These are phyloP conservation scores for Alectura lathami DNA, from an alignment of 2,113 vertebrate genomes.

Conservation along the genomic window DNA sequence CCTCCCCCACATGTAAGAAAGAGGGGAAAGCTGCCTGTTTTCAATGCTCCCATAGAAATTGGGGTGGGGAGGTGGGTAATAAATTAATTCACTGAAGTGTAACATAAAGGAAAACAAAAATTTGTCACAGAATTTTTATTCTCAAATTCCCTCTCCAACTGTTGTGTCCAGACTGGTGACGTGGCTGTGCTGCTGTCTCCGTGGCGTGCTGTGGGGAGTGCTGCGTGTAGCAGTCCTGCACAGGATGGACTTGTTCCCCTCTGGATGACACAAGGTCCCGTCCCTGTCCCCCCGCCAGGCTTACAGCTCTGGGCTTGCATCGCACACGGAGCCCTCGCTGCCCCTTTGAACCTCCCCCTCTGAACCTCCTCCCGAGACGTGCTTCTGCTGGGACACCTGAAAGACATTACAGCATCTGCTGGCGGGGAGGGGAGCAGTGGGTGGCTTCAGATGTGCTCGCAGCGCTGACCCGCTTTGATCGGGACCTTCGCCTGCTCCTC, in stretches of 20 bases:
- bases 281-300: too few relatives aligned
- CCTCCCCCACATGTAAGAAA: background rate
- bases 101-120: background rate
- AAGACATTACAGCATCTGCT: conserved; percentile 10
- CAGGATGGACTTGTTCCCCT: fast-evolving
- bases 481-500: background rate
- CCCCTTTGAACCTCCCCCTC: background rate
- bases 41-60: fast-evolving
- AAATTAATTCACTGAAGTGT: fast-evolving
- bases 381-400: background rate
- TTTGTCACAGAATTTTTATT: background rate
- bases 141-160: background rate
- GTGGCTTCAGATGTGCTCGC: background rate
- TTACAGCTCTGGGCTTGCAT: background rate
- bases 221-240: fast-evolving
- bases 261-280: background rate
- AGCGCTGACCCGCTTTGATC: background rate
- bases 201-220: background rate
- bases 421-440: background rate
- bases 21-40: fast-evolving
- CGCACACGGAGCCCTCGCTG: fast-evolving
- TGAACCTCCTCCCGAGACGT: background rate
- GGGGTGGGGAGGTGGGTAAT: fast-evolving
- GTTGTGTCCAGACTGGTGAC: background rate
- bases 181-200: too few relatives aligned